phyloP scores from a whole-genome alignment of 2,797 vertebrate genomes.

The Poeciliopsis presidionis region DNA sequence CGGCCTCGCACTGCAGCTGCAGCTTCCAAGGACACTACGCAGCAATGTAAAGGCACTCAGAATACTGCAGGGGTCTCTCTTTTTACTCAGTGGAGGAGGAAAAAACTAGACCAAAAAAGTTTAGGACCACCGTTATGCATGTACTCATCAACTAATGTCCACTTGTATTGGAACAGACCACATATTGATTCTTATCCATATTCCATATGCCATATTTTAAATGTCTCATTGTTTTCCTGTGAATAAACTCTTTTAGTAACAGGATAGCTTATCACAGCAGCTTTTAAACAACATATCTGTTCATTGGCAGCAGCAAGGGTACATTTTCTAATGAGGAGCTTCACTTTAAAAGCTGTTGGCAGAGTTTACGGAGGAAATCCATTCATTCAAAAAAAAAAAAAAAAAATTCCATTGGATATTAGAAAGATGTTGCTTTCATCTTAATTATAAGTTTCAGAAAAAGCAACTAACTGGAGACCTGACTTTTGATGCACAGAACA shows the following conservation, averaged over 20 bases:
- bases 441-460: not conserved
- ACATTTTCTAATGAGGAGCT: not conserved
- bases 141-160: not conserved
- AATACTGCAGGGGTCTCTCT: constrained; percentile 17
- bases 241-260: not conserved
- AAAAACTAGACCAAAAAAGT: not conserved
- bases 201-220: not conserved
- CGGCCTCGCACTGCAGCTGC: constrained; percentile 63
- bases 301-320: not conserved
- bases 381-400: not conserved
- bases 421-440: not conserved
- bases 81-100: constrained; percentile 1
- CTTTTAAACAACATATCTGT: not conserved
- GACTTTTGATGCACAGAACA: not conserved
- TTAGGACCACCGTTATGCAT: not conserved
- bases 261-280: not conserved
- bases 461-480: not conserved
- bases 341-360: not conserved
- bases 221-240: not conserved
- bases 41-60: constrained; percentile 52
- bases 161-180: not conserved
- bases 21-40: constrained; percentile 69
- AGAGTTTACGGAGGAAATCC: not conserved
- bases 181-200: not conserved
- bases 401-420: not conserved